These are phyloP conservation scores for Drosophila pruinosa DNA, from an alignment of 1,140 invertebrate genomes.

Conservation along the genomic window DNA sequence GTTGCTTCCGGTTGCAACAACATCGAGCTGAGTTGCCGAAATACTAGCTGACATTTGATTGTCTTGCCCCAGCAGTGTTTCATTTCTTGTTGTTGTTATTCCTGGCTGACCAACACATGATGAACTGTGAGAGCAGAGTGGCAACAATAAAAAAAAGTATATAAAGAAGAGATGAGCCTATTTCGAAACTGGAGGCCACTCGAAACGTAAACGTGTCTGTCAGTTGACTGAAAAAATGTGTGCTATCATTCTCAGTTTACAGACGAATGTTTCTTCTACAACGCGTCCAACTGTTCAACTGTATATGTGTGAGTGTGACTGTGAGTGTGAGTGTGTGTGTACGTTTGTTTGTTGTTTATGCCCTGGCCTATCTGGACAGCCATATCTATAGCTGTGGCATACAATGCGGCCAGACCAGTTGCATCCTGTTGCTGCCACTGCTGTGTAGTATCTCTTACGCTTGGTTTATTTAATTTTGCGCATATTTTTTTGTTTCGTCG, in stretches of 20 bases:
- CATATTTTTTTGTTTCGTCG: conserved; percentile 25
- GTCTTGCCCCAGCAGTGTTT: conserved; percentile 42
- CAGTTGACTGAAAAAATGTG: conserved; percentile 20
- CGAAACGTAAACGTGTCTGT: conserved; percentile 47
- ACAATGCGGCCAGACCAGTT: conserved; percentile 6
- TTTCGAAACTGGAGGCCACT: conserved; percentile 24
- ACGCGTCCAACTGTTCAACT: background rate
- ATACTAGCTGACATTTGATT: conserved; percentile 65
- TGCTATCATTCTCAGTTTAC: conserved; percentile 57
- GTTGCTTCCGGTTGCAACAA: conserved; percentile 28
- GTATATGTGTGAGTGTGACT: background rate
- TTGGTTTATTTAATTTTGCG: conserved; percentile 75
- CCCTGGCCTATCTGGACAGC: conserved; percentile 24
- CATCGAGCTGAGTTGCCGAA: conserved; percentile 46
- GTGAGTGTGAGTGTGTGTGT: conserved; percentile 2
- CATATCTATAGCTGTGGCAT: conserved; percentile 39
- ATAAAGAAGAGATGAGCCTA: conserved; percentile 5
- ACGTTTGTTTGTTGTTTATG: conserved; percentile 23
- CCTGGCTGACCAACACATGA: conserved; percentile 46
- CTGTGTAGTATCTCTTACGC: conserved; percentile 68
- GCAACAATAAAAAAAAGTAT: background rate
- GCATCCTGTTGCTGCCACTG: conserved; percentile 45
- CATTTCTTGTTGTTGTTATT: conserved; percentile 21
- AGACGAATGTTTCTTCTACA: conserved; percentile 41
- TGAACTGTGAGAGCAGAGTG: conserved; percentile 43